Evolutionary conservation across 2,797 vertebrate genomes (phyloP).

Genomic region (Pseudocheirus occidentalis): DNA sequence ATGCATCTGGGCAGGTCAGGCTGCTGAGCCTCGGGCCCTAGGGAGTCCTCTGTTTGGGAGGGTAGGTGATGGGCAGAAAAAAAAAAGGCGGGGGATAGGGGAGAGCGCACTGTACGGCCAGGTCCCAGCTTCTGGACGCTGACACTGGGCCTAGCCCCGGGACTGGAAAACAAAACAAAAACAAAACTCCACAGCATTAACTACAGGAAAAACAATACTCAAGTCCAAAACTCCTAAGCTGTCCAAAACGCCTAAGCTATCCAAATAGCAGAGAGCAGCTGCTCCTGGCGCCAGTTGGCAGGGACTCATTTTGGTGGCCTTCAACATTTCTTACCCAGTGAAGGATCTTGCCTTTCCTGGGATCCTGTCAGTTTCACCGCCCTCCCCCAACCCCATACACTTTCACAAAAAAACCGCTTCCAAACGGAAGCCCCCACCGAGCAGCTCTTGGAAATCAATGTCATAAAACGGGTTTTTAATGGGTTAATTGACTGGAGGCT

Average conservation of each 20-base stretch:
- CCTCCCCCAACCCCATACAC: not conserved
- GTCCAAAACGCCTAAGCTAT: accelerated
- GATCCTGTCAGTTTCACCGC: not conserved
- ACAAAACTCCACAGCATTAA: not conserved
- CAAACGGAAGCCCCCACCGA: conserved; percentile 40
- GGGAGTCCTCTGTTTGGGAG: not conserved
- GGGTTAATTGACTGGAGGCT: conserved; percentile 85
- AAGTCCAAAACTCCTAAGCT: not conserved
- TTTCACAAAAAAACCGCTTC: conserved; percentile 71
- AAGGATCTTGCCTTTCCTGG: not conserved
- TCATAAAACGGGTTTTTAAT: conserved; percentile 82
- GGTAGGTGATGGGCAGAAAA: not conserved
- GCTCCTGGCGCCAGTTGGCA: accelerated
- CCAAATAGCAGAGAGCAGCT: not conserved
- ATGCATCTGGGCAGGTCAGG: not conserved
- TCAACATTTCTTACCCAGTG: not conserved
- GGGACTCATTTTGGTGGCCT: not conserved
- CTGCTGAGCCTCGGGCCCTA: not conserved
- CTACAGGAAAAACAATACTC: not conserved
- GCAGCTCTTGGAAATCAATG: conserved; percentile 79
- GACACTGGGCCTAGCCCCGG: not conserved
- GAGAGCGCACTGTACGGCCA: too few species aligned
- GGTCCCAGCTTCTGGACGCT: not conserved
- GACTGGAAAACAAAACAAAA: not conserved
- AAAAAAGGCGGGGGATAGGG: too few species aligned